Base-by-base conservation (phyloP, 2,888 invertebrate species). In the Nephrotoma guestfalica region DNA sequence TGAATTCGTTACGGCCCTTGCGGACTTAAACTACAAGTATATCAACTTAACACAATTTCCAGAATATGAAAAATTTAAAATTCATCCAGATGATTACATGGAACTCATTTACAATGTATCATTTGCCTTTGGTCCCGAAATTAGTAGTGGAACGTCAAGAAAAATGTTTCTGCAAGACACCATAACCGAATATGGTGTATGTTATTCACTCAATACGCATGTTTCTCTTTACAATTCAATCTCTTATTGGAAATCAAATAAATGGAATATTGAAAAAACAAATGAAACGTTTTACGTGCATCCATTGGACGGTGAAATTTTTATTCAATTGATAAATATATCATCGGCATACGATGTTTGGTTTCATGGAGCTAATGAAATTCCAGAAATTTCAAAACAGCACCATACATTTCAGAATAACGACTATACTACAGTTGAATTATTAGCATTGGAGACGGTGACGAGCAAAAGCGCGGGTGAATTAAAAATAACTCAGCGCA, bases 241-340 rank as follows among this genome's bases (percentile, higher is more conserved):
- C 84, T 88, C 89, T 89, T 95, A 95, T 88, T 93, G 94, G 92
- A 90, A 91, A 7, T 91, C 90, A 0, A 93, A 93, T 85, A 92
- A 92, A 87, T 94, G 94, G 94, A 92, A 93, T 86, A 88, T 93
- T 1, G 88, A 91, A 18, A 88, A 90, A 6, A 89, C 91, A 83
- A 92, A 92, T 86, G 90, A 91, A 4, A 93, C 91, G 0, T 91
- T 94, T 83, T 93, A 92, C 51, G 94, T 95, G 0, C 95, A 95
- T 91, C 95, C 95, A 0, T 89, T 95, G 7, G 95, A 95, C 89
- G 95, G 96, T 0, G 95, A 95, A 91, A 94, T 95, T n/a, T 95
- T 95, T 90, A 94, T 94, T 0, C 95, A 95, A 90, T 92, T 95
- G n/a, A 93, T 95, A 87, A 95, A 95, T 89, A 92, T 95, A 89